Conservation (phyloP, 2,888 invertebrate genomes). For the Dynastes hyllus region DNA sequence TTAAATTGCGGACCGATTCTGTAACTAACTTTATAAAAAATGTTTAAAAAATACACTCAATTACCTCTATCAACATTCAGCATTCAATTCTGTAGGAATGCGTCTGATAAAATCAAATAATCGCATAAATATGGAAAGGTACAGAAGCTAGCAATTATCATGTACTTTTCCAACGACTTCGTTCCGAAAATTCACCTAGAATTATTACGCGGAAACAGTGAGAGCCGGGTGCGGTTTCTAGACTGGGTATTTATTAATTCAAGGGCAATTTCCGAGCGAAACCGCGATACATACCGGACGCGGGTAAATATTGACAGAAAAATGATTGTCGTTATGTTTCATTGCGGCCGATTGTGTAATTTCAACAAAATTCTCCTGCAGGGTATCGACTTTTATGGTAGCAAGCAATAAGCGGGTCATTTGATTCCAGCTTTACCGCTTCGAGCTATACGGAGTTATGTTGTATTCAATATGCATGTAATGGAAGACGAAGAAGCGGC, state of each 20-base stretch:
- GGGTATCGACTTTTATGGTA: constrained; percentile 41
- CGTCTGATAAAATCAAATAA: neutral
- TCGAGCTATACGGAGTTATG: too few relatives aligned
- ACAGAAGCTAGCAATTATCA: neutral
- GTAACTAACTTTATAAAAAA: too few relatives aligned
- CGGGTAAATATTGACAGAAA: constrained; percentile 33
- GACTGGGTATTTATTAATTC: constrained; percentile 25
- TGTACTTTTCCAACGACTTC: neutral
- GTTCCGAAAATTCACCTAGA: neutral
- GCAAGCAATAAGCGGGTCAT: constrained; percentile 10
- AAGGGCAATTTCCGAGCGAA: constrained; percentile 2
- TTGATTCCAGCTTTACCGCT: neutral
- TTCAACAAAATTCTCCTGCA: constrained; percentile 30
- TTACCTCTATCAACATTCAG: too few relatives aligned
- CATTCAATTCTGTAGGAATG: too few relatives aligned
- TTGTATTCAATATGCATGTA: neutral
- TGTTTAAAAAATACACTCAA: too few relatives aligned
- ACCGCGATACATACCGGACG: neutral
- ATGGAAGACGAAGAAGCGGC: too few relatives aligned
- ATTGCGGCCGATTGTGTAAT: constrained; percentile 37
- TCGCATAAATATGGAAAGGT: neutral
- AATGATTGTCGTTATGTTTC: constrained; percentile 40
- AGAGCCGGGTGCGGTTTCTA: neutral
- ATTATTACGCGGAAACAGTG: too few relatives aligned
- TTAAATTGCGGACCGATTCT: too few relatives aligned